Evolutionary conservation across 2,113 vertebrate genomes (phyloP).

Genomic region (Argyrosomus japonicus): DNA sequence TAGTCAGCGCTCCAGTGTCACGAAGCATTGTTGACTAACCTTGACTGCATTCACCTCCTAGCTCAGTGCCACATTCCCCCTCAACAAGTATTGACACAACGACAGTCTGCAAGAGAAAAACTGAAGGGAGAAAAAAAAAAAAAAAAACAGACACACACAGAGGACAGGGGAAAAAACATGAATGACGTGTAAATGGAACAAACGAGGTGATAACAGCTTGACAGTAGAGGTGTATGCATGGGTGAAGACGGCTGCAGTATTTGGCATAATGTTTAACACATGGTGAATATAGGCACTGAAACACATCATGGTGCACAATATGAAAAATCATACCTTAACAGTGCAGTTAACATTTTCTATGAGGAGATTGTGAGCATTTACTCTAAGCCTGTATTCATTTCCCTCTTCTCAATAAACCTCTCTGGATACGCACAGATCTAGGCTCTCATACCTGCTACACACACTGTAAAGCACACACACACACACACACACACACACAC

Average conservation of each 20-base stretch:
- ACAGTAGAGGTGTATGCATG: constrained; percentile 62
- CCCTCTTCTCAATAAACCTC: constrained; percentile 69
- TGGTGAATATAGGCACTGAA: constrained; percentile 21
- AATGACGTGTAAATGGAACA: constrained; percentile 80
- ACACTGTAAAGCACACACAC: constrained; percentile 50
- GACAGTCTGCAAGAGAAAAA: constrained; percentile 77
- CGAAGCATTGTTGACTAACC: constrained; percentile 78
- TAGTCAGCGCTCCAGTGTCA: constrained; percentile 61
- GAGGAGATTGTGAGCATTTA: constrained; percentile 64
- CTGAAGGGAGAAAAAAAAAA: constrained; percentile 43
- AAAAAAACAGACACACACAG: constrained; percentile 61
- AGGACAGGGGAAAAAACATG: constrained; percentile 62
- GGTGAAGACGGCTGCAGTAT: constrained; percentile 63
- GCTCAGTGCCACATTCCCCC: constrained; percentile 73
- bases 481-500: constrained; percentile 34
- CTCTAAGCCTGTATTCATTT: constrained; percentile 64
- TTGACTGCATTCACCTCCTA: constrained; percentile 82
- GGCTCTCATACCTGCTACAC: constrained; percentile 48
- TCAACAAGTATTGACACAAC: constrained; percentile 84
- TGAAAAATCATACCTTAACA: constrained; percentile 38
- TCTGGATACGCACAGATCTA: constrained; percentile 49
- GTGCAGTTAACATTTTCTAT: constrained; percentile 63
- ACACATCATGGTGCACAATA: constrained; percentile 24
- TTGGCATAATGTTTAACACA: constrained; percentile 44
- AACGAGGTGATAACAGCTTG: constrained; percentile 77